Percentiles rank a stretch among this genome's conserved stretches.
These are phyloP conservation scores for Haliclystus octoradiatus DNA, from an alignment of 30 jellyfish, hydroid and myxozoan species.

Conservation along the genomic window DNA sequence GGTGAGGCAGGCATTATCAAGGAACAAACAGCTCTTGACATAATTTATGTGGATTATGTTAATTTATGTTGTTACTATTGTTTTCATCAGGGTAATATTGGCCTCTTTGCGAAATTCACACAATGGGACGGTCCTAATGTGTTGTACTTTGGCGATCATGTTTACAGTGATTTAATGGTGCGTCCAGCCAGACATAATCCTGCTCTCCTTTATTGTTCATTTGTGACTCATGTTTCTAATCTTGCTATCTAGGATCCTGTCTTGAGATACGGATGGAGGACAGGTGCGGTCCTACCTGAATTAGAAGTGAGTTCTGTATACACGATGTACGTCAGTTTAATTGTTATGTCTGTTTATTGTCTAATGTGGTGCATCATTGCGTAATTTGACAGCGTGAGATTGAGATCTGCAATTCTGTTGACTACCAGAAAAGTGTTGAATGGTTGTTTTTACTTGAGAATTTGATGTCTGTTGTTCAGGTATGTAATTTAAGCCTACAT, in stretches of 20 bases:
- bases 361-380: too few relatives aligned
- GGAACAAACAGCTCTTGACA: too few relatives aligned
- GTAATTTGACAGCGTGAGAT: conserved; percentile 58
- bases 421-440: conserved; percentile 48
- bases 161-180: conserved; percentile 92
- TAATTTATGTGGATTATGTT: neutral
- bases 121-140: conserved; percentile 97
- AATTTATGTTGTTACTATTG: neutral
- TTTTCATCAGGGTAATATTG: conserved; percentile 53
- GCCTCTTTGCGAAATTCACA: conserved; percentile 64
- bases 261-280: conserved; percentile 91
- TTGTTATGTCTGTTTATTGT: neutral
- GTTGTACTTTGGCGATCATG: conserved; percentile 89
- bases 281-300: conserved; percentile 95
- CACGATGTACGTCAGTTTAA: neutral
- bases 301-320: conserved; percentile 39
- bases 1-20: conserved; percentile 25
- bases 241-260: conserved; percentile 96
- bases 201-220: too few relatives aligned
- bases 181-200: too few relatives aligned
- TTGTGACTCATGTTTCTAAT: too few relatives aligned
- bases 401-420: conserved; percentile 52
- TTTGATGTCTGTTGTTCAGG: conserved; percentile 79
- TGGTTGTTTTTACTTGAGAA: conserved; percentile 73
- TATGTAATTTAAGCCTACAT: too few relatives aligned